These are phyloP conservation scores for Oriolus oriolus DNA, from an alignment of 2,113 vertebrate species.

Conservation along the genomic window DNA sequence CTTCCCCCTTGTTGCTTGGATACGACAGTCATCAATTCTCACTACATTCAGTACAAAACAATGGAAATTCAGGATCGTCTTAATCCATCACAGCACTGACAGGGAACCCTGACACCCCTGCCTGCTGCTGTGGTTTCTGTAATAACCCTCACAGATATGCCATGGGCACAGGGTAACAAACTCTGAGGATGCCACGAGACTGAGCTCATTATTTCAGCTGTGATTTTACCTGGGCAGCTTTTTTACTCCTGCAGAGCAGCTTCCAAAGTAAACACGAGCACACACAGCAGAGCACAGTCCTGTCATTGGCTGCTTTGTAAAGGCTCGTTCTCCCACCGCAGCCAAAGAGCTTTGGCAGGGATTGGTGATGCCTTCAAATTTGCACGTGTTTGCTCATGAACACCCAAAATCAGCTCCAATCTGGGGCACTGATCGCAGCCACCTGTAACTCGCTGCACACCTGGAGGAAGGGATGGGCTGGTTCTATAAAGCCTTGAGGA, in stretches of 20 bases:
- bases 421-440: background rate
- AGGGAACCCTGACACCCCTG: background rate
- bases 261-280: background rate
- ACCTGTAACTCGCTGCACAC: background rate
- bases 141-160: background rate
- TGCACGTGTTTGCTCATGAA: background rate
- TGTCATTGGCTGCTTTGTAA: fast-evolving
- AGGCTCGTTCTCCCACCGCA: fast-evolving
- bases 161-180: background rate
- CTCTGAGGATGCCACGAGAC: background rate
- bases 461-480: background rate
- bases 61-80: constrained; percentile 53
- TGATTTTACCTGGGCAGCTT: background rate
- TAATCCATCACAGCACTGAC: constrained; percentile 63
- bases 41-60: constrained; percentile 25
- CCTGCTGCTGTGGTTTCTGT: background rate
- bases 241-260: background rate
- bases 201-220: background rate
- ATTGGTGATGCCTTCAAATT: background rate
- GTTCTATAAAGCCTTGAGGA: background rate
- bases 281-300: background rate
- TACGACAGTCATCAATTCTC: constrained; percentile 45
- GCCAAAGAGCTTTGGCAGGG: background rate
- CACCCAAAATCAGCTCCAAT: background rate
- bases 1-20: constrained; percentile 34